Evolutionary conservation across 2,888 invertebrate species (phyloP).

Genomic region (Homarus gammarus): DNA sequence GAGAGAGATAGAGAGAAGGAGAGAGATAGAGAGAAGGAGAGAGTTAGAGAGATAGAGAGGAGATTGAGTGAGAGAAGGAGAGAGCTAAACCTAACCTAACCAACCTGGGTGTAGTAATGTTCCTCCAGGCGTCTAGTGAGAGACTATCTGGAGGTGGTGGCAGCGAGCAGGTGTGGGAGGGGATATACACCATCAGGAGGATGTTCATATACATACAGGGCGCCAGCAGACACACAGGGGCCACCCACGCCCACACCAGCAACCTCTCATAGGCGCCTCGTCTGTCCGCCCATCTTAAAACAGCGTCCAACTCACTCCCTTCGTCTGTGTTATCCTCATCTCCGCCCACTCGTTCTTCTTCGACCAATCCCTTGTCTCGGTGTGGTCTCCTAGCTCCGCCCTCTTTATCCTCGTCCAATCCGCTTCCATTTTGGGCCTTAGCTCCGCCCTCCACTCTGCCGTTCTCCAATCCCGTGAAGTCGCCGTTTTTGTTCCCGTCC

Average conservation of each 20-base stretch:
- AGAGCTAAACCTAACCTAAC: not conserved
- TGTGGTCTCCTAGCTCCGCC: no score
- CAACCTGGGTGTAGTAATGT: slow-evolving; percentile 81
- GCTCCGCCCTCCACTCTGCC: not conserved
- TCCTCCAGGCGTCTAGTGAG: slow-evolving; percentile 81
- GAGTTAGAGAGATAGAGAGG: not conserved
- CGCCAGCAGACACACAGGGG: slow-evolving; percentile 81
- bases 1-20: no score
- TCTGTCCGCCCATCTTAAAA: slow-evolving; percentile 81
- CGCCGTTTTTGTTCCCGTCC: no score
- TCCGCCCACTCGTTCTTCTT: not conserved
- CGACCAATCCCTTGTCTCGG: not conserved
- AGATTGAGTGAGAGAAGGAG: not conserved
- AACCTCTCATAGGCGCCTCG: slow-evolving; percentile 82
- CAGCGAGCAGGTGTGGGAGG: slow-evolving; percentile 83
- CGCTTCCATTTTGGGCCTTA: no score
- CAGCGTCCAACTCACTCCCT: slow-evolving; percentile 76
- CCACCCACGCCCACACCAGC: slow-evolving; percentile 79
- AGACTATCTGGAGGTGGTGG: slow-evolving; percentile 81
- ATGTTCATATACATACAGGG: slow-evolving; percentile 50
- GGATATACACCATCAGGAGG: slow-evolving; percentile 82
- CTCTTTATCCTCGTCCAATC: no score
- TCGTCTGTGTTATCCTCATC: not conserved
- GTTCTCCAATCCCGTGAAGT: no score
- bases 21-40: no score